A percentile compares a stretch with the other conserved stretches of the same genome.
These are phyloP conservation scores for Nomada ferruginata DNA, from an alignment of 2,888 invertebrate genomes.

Conservation along the genomic window DNA sequence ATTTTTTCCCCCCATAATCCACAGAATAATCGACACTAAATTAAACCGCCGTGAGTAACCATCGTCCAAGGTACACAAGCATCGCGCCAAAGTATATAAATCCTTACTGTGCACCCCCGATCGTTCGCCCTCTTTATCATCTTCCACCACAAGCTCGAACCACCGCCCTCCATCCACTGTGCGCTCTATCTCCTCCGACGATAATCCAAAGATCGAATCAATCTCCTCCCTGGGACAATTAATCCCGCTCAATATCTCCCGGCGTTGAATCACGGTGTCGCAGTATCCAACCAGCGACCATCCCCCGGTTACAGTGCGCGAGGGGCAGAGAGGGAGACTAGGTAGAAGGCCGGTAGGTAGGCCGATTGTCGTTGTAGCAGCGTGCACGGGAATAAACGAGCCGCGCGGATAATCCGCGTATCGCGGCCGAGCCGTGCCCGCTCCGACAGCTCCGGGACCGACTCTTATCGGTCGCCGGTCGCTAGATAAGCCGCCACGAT, in stretches of 20 bases:
- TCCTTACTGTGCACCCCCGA: too few species aligned
- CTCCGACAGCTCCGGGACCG: conserved; percentile 54
- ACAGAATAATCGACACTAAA: too few species aligned
- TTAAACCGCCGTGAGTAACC: too few species aligned
- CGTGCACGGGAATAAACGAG: conserved; percentile 62
- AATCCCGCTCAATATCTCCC: not conserved
- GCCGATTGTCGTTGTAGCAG: conserved; percentile 50
- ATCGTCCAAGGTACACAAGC: too few species aligned
- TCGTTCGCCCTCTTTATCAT: too few species aligned
- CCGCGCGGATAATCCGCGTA: conserved; percentile 67
- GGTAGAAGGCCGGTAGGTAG: conserved; percentile 27
- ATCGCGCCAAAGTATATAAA: too few species aligned
- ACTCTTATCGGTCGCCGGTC: conserved; percentile 65
- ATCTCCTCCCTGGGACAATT: conserved; percentile 9
- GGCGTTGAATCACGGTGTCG: not conserved
- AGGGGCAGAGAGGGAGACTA: not conserved
- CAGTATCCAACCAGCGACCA: conserved; percentile 2
- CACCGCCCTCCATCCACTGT: too few species aligned
- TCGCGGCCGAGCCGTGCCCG: conserved; percentile 55
- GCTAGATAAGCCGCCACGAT: conserved; percentile 69
- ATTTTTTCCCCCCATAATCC: too few species aligned
- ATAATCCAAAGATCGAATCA: conserved; percentile 13
- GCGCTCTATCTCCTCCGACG: too few species aligned
- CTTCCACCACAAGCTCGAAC: too few species aligned
- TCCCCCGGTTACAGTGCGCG: conserved; percentile 16